Evolutionary conservation across 2,113 vertebrate species (phyloP).

Genomic region (Corythoichthys intestinalis): DNA sequence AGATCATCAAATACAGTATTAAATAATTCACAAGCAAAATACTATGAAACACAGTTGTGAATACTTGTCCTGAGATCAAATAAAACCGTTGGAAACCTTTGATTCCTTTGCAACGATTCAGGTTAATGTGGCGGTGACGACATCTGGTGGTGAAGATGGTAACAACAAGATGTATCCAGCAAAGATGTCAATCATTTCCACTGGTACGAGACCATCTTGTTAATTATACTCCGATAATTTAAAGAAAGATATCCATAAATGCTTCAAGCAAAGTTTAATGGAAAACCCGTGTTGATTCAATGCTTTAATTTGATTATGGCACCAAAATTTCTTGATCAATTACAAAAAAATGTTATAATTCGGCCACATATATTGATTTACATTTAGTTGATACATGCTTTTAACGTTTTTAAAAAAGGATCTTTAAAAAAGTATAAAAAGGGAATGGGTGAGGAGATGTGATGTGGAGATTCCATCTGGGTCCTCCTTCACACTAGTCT

Average conservation of each 20-base stretch:
- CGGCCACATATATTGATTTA: slow-evolving; percentile 10
- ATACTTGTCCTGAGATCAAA: no score
- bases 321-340: slow-evolving; percentile 2
- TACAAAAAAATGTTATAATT: slow-evolving; percentile 28
- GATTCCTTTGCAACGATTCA: no score
- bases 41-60: no score
- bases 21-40: no score
- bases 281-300: slow-evolving; percentile 30
- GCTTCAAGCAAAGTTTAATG: slow-evolving; percentile 50
- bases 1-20: no score
- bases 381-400: background rate
- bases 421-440: slow-evolving; percentile 50
- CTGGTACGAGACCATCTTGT: no score
- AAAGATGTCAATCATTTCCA: no score
- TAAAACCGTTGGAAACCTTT: no score
- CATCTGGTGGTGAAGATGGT: no score
- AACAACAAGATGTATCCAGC: no score
- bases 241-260: background rate
- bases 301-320: background rate
- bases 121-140: no score
- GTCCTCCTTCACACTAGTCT: slow-evolving; percentile 63
- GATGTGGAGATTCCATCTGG: slow-evolving; percentile 8
- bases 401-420: slow-evolving; percentile 32
- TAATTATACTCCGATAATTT: background rate
- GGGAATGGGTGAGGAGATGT: slow-evolving; percentile 15